Base-by-base conservation (phyloP, 2,113 vertebrate species). In the Leiothrix lutea region DNA sequence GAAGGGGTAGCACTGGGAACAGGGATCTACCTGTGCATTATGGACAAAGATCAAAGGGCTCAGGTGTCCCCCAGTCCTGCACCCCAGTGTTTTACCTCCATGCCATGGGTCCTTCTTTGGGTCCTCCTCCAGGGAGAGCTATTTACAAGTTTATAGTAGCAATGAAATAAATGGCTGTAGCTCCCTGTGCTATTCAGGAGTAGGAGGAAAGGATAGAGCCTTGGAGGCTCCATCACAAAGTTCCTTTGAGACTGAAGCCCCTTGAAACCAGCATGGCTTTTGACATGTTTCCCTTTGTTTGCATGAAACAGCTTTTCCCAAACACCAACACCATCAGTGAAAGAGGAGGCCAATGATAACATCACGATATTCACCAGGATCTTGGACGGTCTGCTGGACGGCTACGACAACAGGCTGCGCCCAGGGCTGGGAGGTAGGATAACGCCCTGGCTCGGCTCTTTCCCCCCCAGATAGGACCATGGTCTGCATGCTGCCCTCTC, bases 301-400 rank as follows among this genome's bases (percentile, higher is more conserved):
- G 64, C 40, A 22, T 93, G 18, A 57, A 80, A 97, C 96, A 99
- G 99, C 97, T 97, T 98, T 90, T 98, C 98, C 5, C 99, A 99
- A 96, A 98, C 98, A 16, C 98, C 98, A 47, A 98, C 98, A 20
- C 97, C 98, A 79, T 96, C 98, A 18, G 98, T 98, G 22, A 99
- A 98, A 90, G 98, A 99, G 33, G 98, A 99, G 57, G 48, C 98
- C 79, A 99, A 99, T 94, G 98, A 99, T 97, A 99, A 99, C 96
- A 99, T 99, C 92, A 99, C 99, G 3, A 98, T 99, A 94, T 99
- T 99, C 97, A 99, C 99, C 24, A 98, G 99, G 95, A 99, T 99
- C 81, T 88, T 99, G 97, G 99, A 99, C 0, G 98, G 99, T 61
- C 97, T 99, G 62, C 97, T 99, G 97, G 99, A 99, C 11, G 99